These are phyloP conservation scores for Campoletis sonorensis DNA, from an alignment of 1,140 invertebrate species.

Conservation along the genomic window DNA sequence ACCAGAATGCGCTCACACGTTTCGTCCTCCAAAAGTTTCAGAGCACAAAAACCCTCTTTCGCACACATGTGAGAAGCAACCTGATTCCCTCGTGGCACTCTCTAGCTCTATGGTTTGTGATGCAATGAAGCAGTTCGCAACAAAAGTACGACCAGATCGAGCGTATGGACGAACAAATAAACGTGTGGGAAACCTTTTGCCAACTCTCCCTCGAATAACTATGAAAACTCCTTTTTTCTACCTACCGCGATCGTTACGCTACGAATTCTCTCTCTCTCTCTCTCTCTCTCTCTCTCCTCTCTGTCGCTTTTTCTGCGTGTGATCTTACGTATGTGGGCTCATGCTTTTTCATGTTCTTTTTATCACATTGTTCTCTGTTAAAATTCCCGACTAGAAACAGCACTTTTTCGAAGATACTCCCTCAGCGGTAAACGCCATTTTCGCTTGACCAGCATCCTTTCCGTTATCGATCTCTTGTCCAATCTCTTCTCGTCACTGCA, in stretches of 20 bases:
- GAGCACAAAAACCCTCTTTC: background rate
- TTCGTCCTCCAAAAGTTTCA: constrained; percentile 24
- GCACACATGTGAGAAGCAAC: background rate
- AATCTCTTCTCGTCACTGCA: background rate
- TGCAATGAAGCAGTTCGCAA: background rate
- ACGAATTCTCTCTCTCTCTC: background rate
- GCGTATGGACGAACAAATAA: constrained; percentile 6
- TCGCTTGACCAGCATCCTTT: constrained; percentile 7
- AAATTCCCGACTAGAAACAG: background rate
- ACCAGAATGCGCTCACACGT: constrained; percentile 1
- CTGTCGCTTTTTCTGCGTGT: no score
- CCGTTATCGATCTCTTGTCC: background rate
- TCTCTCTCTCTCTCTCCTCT: no score
- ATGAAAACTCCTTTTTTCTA: constrained; percentile 24
- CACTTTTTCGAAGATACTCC: background rate
- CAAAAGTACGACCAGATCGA: constrained; percentile 11
- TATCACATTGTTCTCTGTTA: background rate
- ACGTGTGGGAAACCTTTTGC: constrained; percentile 19
- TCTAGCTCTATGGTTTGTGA: background rate
- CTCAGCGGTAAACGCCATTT: background rate
- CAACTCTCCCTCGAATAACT: constrained; percentile 22
- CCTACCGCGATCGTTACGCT: background rate
- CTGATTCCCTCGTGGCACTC: background rate
- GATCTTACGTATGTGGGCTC: background rate
- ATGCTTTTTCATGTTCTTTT: background rate